phyloP scores from a whole-genome alignment of 2,113 vertebrate species.

The Pterocles orientalis region DNA sequence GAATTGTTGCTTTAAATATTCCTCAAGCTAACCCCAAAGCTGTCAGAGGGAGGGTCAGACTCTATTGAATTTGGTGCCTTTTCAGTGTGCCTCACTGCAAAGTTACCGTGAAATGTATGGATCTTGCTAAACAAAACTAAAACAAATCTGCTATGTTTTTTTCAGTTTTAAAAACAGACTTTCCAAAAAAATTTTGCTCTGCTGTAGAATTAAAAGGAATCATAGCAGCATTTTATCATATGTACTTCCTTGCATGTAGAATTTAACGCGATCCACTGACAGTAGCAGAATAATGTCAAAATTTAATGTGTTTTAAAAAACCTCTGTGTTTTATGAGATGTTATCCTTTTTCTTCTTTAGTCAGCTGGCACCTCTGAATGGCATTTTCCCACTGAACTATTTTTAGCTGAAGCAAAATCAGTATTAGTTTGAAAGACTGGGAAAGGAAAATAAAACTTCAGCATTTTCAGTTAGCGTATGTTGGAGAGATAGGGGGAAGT shows the following conservation, averaged over 20 bases:
- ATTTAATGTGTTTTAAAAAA: not conserved
- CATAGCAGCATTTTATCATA: not conserved
- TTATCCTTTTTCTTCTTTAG: conserved; percentile 26
- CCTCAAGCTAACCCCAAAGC: not conserved
- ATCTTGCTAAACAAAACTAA: conserved; percentile 13
- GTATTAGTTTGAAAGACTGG: conserved; percentile 50
- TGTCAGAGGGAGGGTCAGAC: not conserved
- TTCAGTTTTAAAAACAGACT: not conserved
- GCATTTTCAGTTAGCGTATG: conserved; percentile 39
- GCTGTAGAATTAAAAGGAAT: not conserved
- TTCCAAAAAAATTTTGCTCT: not conserved
- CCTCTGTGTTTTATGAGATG: not conserved
- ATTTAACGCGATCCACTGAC: not conserved
- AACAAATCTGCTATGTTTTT: not conserved
- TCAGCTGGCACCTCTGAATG: conserved; percentile 46
- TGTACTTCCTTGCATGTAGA: not conserved
- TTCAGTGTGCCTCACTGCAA: not conserved
- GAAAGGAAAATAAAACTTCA: conserved; percentile 49
- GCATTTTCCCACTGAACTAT: conserved; percentile 60
- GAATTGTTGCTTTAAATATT: not conserved
- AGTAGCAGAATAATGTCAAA: not conserved
- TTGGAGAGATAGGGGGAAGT: not conserved
- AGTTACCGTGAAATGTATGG: not conserved
- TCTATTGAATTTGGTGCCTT: not conserved
- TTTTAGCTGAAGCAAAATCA: conserved; percentile 58